Evolutionary conservation across 2,113 vertebrate species (phyloP).

Genomic region (Acanthochromis polyacanthus): DNA sequence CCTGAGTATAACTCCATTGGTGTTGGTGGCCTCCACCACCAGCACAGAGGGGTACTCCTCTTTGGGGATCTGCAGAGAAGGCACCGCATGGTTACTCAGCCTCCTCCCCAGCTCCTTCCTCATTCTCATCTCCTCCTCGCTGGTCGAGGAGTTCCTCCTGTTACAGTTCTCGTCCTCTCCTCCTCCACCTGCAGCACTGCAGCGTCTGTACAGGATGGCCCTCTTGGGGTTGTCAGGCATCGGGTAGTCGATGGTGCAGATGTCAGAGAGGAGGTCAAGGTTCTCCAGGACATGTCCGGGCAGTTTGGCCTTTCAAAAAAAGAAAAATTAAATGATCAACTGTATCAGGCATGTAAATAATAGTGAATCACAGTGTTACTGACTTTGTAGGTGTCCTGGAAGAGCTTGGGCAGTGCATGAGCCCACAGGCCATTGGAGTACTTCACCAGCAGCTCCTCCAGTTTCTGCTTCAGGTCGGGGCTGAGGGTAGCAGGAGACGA

Average conservation of each 20-base stretch:
- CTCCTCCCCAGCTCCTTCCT: constrained; percentile 65
- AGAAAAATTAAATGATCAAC: constrained; percentile 6
- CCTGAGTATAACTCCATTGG: constrained; percentile 93
- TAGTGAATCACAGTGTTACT: constrained; percentile 14
- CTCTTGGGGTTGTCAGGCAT: constrained; percentile 91
- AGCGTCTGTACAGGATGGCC: constrained; percentile 90
- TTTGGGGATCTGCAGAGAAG: constrained; percentile 88
- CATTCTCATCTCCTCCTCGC: constrained; percentile 63
- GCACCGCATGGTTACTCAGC: constrained; percentile 79
- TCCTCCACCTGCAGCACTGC: constrained; percentile 50
- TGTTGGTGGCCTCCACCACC: constrained; percentile 91
- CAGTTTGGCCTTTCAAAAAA: constrained; percentile 84
- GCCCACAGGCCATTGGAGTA: constrained; percentile 95
- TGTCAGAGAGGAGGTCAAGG: constrained; percentile 88
- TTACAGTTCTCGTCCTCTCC: constrained; percentile 82
- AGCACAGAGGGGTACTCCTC: constrained; percentile 94
- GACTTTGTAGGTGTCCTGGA: constrained; percentile 90
- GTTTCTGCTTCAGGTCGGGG: constrained; percentile 89
- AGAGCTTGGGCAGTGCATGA: constrained; percentile 93
- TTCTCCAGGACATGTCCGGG: constrained; percentile 89
- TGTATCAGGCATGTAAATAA: background rate
- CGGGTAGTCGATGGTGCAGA: constrained; percentile 91
- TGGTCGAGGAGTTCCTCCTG: constrained; percentile 47
- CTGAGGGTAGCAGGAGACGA: constrained; percentile 63
- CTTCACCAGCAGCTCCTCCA: constrained; percentile 89